These are phyloP conservation scores for Epinephelus awoara DNA, from an alignment of 2,797 vertebrate species.

Conservation along the genomic window DNA sequence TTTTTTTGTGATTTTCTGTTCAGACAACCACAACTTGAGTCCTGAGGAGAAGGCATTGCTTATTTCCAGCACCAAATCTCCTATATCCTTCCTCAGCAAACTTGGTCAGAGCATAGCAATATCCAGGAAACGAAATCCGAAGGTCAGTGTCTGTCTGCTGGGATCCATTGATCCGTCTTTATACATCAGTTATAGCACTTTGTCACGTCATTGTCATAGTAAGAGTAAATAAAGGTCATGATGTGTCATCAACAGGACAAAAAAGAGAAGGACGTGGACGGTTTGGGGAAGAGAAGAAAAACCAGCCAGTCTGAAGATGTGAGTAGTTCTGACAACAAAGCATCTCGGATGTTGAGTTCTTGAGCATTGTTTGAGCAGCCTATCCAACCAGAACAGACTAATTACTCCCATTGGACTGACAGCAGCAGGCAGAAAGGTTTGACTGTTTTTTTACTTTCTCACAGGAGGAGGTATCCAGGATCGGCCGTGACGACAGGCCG, in stretches of 20 bases:
- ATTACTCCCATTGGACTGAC: constrained; percentile 29
- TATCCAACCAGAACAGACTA: constrained; percentile 16
- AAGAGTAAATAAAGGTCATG: constrained; percentile 43
- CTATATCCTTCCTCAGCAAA: constrained; percentile 98
- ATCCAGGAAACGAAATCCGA: constrained; percentile 95
- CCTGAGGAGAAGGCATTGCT: constrained; percentile 94
- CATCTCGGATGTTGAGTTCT: constrained; percentile 18
- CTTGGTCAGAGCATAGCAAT: constrained; percentile 97
- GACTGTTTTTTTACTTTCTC: not conserved
- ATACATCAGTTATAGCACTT: not conserved
- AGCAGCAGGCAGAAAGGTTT: not conserved
- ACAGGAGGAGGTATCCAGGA: constrained; percentile 90
- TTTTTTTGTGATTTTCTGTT: constrained; percentile 17
- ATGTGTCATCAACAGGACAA: constrained; percentile 89
- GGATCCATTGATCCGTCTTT: too few relatives aligned
- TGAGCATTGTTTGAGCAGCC: constrained; percentile 15
- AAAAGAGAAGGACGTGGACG: constrained; percentile 95
- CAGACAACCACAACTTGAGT: constrained; percentile 92
- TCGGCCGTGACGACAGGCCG: constrained; percentile 86
- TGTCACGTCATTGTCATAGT: not conserved
- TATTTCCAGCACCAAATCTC: constrained; percentile 94
- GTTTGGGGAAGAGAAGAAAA: constrained; percentile 95
- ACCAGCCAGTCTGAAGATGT: constrained; percentile 97
- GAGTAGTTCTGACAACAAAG: constrained; percentile 74
- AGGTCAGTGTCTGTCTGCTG: constrained; percentile 82